Percentiles rank a stretch among this genome's conserved stretches.
phyloP scores from a whole-genome alignment of 2,888 invertebrate species.

The Epirrhoe alternata region DNA sequence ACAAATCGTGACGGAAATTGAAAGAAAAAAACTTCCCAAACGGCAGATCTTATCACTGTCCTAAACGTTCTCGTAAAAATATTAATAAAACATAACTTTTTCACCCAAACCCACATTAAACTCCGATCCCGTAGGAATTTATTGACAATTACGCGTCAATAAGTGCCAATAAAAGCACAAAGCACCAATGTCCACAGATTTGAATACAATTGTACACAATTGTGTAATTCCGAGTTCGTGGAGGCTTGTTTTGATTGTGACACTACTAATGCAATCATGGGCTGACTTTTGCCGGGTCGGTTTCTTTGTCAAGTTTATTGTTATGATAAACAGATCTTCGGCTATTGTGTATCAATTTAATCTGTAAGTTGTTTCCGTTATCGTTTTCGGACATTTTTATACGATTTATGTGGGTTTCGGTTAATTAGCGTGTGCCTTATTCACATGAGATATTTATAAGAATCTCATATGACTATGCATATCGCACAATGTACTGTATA shows the following conservation, averaged over 20 bases:
- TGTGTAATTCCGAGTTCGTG: conserved; percentile 83
- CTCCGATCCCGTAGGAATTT: conserved; percentile 83
- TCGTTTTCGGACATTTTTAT: conserved; percentile 52
- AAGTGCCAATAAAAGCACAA: conserved; percentile 84
- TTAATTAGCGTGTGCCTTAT: conserved; percentile 46
- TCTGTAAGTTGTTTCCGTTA: conserved; percentile 70
- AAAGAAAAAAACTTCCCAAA: conserved; percentile 84
- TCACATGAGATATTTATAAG: background rate
- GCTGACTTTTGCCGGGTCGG: conserved; percentile 73
- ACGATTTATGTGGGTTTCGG: conserved; percentile 43
- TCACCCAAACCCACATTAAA: conserved; percentile 85
- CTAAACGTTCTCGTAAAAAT: conserved; percentile 85
- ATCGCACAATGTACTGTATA: too few species aligned
- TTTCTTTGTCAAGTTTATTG: conserved; percentile 76
- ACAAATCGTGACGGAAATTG: conserved; percentile 85
- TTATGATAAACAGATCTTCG: conserved; percentile 76
- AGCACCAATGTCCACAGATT: conserved; percentile 82
- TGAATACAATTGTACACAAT: conserved; percentile 85
- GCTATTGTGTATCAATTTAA: conserved; percentile 74
- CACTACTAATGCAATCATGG: conserved; percentile 79
- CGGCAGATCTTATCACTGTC: conserved; percentile 80
- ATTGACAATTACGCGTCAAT: conserved; percentile 85
- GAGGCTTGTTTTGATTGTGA: conserved; percentile 81
- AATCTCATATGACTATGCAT: too few species aligned
- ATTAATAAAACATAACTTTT: conserved; percentile 86